Conservation (phyloP, 1,140 invertebrate species). For the Intoshia linei region DNA sequence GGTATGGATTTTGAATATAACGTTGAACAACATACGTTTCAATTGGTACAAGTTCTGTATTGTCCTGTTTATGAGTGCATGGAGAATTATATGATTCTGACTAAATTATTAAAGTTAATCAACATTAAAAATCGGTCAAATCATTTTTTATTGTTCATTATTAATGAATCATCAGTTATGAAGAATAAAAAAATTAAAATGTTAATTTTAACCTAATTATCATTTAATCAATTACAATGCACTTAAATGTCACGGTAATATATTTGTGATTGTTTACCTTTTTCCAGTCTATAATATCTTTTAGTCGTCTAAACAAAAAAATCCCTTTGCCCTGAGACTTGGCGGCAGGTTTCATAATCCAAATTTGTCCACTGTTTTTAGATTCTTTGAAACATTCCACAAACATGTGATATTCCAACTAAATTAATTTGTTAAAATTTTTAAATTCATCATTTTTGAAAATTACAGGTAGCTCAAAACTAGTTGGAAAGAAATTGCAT, state of each 20-base stretch:
- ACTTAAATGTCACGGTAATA: neutral
- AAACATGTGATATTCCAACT: conserved; percentile 26
- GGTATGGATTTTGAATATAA: conserved; percentile 22
- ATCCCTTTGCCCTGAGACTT: conserved; percentile 26
- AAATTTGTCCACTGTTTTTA: conserved; percentile 23
- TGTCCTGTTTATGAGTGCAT: neutral
- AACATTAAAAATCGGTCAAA: neutral
- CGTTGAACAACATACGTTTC: conserved; percentile 22
- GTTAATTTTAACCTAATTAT: no score
- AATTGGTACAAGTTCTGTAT: conserved; percentile 7
- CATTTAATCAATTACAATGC: neutral
- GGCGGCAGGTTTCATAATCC: conserved; percentile 27
- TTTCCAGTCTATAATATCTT: conserved; percentile 27
- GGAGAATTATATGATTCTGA: neutral
- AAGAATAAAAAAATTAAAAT: no score
- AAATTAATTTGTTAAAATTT: conserved; percentile 4
- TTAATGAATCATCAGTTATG: no score
- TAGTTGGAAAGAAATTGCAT: conserved; percentile 24
- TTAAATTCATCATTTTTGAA: neutral
- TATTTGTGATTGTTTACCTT: conserved; percentile 13
- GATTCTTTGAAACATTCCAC: conserved; percentile 26
- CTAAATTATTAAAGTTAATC: neutral
- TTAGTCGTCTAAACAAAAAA: conserved; percentile 24
- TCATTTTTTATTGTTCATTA: neutral
- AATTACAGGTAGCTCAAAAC: conserved; percentile 24